Percentiles rank a stretch among this genome's conserved stretches.
Conservation (phyloP, 1,140 invertebrate genomes). For the Leptopilina clavipes region DNA sequence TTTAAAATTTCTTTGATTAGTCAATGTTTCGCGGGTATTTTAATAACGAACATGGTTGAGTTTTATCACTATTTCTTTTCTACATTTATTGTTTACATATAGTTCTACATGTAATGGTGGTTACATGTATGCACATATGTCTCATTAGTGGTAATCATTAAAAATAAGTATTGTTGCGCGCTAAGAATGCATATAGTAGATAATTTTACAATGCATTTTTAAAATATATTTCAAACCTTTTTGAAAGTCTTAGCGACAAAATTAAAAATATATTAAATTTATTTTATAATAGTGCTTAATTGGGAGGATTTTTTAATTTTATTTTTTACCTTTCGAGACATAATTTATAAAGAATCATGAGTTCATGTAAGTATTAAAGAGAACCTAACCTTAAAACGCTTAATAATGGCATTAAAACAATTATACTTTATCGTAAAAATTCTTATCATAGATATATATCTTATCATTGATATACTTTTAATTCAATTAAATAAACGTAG, state of each 20-base stretch:
- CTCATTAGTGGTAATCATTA: background rate
- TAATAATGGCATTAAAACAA: background rate
- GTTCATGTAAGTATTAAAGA: background rate
- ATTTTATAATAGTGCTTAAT: background rate
- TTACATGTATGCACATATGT: background rate
- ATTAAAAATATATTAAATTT: background rate
- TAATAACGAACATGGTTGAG: background rate
- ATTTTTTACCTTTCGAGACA: background rate
- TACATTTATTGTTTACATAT: conserved; percentile 21
- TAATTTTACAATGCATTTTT: too few relatives aligned
- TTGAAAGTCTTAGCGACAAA: too few relatives aligned
- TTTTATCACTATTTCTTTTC: background rate
- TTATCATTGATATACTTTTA: too few relatives aligned
- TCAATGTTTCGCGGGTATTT: conserved; percentile 28
- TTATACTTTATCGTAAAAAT: background rate
- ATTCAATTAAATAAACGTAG: too few relatives aligned
- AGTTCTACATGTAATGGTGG: background rate
- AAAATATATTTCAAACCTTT: too few relatives aligned
- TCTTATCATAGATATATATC: too few relatives aligned
- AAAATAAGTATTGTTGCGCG: background rate
- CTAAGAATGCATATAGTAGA: too few relatives aligned
- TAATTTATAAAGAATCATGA: background rate
- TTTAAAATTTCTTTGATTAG: conserved; percentile 24
- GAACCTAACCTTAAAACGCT: conserved; percentile 21
- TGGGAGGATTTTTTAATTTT: background rate